Base-by-base conservation (phyloP, 2,113 vertebrate species). In the Mirounga angustirostris region DNA sequence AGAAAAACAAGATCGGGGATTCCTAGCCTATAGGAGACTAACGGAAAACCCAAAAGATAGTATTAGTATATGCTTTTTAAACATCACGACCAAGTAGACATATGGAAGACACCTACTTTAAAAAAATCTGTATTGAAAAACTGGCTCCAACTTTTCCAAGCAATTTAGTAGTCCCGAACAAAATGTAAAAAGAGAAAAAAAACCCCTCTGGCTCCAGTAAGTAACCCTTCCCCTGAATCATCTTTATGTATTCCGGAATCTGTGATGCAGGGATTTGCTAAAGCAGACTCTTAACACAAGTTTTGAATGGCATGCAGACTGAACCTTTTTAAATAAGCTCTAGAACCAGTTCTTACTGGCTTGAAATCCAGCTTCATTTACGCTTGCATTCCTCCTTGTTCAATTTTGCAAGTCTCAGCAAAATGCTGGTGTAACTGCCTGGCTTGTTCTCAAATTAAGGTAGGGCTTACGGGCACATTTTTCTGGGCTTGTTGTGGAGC, bases 361-460 rank as follows among this genome's bases (percentile, higher is more conserved):
- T 26, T 82, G 94, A 84, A 79, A 89, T 84, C 88, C 79, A 89
- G 61, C 40, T 91, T 91, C 90, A 94, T 89, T 89, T 92, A 86
- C 61, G 26, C 16, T 76, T 52, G 65, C 63, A 65, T 89, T 71
- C 52, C 50, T 95, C 18, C 40, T 76, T 69, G 67, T 73, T 73
- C 59, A 33, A 33, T 79, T 91, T 80, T 95, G 82, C 65, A 96
- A 96, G 92, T 93, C 89, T 96, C 82, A 97, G 96, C 94, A 89
- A 91, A 98, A 96, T 67, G 33, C 43, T 84, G 65, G 36, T 52
- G 43, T 58, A 43, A 93, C 36, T 81, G 71, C 12, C n/a, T 89
- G 86, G 71, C 59, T 22, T 85, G 78, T 67, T 95, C 90, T 69
- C 79, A 86, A n/a, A 91, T 56, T 69, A 88, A 54, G 58, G 82